Evolutionary conservation across 2,888 invertebrate genomes (phyloP), one percentile per base, ranked within the genome.

Genomic region (Stenoptilia bipunctidactyla): DNA sequence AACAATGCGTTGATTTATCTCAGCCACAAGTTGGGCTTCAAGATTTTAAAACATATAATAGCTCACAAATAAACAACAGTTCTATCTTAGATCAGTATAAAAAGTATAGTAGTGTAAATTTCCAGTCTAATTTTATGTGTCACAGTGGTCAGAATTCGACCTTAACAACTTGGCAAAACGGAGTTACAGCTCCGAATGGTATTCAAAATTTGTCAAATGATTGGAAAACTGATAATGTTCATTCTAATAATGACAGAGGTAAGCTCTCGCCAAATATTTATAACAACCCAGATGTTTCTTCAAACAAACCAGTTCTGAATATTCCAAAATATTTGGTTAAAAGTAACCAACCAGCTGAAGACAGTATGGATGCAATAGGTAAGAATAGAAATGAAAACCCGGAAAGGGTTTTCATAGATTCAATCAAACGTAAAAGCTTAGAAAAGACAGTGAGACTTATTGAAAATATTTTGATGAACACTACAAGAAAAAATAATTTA

Each of bases 361-460:
- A 30, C n/a, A n/a, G 10, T 6, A 30, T 10, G 30, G 34, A 34
- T 14, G n/a, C 39, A 50, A 51, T 27, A 64, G 62, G 39, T 46
- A 58, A 45, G 58, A 58, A 44, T 46, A 50, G 44, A 56, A 48
- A 40, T 38, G 47, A 15, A 61, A 57, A 48, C 40, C 51, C 1
- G 44, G 60, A 58, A 34, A 51, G 41, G 34, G 27, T 53, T 2
- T 43, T 50, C 15, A 38, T 58, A 0, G 59, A 60, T n/a, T 53
- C 58, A 25, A 59, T 56, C 1, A 58, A 68, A 41, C 53, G 73
- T 10, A 61, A 68, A 52, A 75, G 74, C 40, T 55, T 77, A 15
- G 76, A 75, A 45, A 71, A 74, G 25, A 76, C 76, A 0, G 72
- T 77, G 0, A 68, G 64, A 46, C 47, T 76, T 40, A 75, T 77